phyloP scores from a whole-genome alignment of 1,140 invertebrate species.

The Macrotrachela quadricornifera region DNA sequence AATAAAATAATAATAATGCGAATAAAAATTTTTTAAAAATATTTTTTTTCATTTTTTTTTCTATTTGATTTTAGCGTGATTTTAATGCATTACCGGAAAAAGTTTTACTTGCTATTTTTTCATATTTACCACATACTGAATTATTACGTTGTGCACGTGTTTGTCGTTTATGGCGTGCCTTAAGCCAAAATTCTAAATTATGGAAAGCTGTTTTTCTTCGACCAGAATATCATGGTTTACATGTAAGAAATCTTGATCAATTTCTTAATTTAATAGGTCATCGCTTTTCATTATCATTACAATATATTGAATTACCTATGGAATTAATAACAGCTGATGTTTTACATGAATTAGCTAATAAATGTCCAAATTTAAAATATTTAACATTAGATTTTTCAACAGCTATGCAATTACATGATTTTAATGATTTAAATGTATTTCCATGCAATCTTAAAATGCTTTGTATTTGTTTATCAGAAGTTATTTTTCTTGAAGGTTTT shows the following conservation, averaged over 20 bases:
- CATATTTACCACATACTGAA: constrained; percentile 74
- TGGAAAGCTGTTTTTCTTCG: constrained; percentile 89
- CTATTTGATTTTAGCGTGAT: neutral
- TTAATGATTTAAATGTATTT: constrained; percentile 90
- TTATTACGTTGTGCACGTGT: constrained; percentile 64
- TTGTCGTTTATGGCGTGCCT: constrained; percentile 68
- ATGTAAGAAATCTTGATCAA: constrained; percentile 22
- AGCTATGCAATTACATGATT: constrained; percentile 76
- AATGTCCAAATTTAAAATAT: constrained; percentile 88
- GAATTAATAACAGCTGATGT: constrained; percentile 93
- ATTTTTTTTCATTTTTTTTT: neutral
- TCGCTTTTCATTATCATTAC: constrained; percentile 23
- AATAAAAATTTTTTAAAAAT: too few species aligned
- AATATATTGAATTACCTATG: constrained; percentile 81
- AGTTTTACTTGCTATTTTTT: constrained; percentile 76
- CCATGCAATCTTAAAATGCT: constrained; percentile 88
- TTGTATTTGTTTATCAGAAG: constrained; percentile 90
- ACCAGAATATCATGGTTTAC: constrained; percentile 51
- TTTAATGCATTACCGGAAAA: constrained; percentile 57
- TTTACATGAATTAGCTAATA: constrained; percentile 80
- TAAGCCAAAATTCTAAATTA: constrained; percentile 75
- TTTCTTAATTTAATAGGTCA: constrained; percentile 36
- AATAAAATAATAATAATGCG: too few species aligned
- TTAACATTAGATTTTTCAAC: constrained; percentile 92
- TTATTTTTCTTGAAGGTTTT: constrained; percentile 99